A percentile compares a stretch with the other conserved stretches of the same genome.
phyloP scores from a whole-genome alignment of 1,140 invertebrate genomes.

The Diorhabda carinulata region DNA sequence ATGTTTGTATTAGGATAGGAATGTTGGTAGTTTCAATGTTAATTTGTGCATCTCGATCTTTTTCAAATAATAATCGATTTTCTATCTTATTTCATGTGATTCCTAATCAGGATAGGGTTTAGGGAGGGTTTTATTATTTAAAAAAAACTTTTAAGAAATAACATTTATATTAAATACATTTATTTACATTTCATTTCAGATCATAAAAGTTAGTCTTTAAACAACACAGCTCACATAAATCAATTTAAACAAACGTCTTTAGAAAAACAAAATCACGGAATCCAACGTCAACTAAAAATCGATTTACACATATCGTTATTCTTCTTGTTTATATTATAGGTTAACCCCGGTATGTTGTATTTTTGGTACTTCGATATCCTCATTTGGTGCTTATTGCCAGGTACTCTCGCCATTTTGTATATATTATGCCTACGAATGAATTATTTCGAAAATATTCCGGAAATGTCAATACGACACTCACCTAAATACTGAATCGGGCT shows the following conservation, averaged over 20 bases:
- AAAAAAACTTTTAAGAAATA: no score
- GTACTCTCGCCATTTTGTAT: conserved; percentile 66
- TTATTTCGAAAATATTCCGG: neutral
- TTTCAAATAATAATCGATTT: no score
- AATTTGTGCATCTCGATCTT: no score
- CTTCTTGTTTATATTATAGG: conserved; percentile 72
- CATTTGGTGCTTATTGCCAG: conserved; percentile 62
- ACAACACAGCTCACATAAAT: conserved; percentile 17
- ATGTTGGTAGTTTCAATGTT: no score
- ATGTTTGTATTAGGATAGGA: no score
- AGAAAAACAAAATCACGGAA: no score
- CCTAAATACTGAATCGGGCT: conserved; percentile 65
- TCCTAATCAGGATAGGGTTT: no score
- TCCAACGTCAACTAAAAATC: conserved; percentile 28
- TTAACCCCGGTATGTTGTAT: conserved; percentile 58
- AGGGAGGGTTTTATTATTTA: no score
- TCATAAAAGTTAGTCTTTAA: conserved; percentile 3
- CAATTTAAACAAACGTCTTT: no score
- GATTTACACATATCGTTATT: conserved; percentile 73
- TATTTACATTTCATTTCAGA: neutral
- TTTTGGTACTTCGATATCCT: conserved; percentile 56
- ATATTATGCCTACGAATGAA: conserved; percentile 57
- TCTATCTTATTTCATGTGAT: no score
- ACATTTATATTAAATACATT: no score
- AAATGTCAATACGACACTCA: conserved; percentile 37